Evolutionary conservation across 2,113 vertebrate genomes (phyloP).

Genomic region (Falco punctatus): DNA sequence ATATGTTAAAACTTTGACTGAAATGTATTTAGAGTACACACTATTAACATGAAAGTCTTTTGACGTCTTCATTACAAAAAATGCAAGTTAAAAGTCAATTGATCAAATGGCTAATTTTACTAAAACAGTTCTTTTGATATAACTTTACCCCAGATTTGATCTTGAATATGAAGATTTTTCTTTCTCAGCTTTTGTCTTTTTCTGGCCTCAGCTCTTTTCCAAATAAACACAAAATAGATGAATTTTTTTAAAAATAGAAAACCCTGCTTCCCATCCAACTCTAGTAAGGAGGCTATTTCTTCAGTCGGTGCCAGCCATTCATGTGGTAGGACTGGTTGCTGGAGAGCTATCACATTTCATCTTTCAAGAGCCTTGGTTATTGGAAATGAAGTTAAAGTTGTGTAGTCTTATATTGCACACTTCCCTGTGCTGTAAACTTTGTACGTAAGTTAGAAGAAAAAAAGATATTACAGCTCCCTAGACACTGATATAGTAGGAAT

Average conservation of each 20-base stretch:
- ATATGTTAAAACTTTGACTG: background rate
- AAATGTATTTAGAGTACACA: background rate
- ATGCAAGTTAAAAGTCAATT: fast-evolving
- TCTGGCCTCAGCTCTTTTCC: background rate
- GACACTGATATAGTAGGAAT: background rate
- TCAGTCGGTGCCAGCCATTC: background rate
- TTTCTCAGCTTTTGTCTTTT: background rate
- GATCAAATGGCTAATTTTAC: background rate
- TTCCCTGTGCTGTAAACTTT: background rate
- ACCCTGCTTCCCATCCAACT: background rate
- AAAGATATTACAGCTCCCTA: background rate
- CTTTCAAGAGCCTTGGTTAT: background rate
- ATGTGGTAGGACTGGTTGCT: background rate
- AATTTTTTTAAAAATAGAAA: background rate
- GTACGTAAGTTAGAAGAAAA: background rate
- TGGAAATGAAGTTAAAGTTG: background rate
- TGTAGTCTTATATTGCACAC: background rate
- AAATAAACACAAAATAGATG: background rate
- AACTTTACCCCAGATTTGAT: background rate
- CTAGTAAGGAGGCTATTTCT: background rate
- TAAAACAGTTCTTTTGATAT: background rate
- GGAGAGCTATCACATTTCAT: background rate
- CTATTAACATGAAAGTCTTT: background rate
- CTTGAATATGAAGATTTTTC: background rate
- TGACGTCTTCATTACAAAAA: background rate